These are phyloP conservation scores for Scytalopus superciliaris DNA, from an alignment of 2,113 vertebrate species.

Conservation along the genomic window DNA sequence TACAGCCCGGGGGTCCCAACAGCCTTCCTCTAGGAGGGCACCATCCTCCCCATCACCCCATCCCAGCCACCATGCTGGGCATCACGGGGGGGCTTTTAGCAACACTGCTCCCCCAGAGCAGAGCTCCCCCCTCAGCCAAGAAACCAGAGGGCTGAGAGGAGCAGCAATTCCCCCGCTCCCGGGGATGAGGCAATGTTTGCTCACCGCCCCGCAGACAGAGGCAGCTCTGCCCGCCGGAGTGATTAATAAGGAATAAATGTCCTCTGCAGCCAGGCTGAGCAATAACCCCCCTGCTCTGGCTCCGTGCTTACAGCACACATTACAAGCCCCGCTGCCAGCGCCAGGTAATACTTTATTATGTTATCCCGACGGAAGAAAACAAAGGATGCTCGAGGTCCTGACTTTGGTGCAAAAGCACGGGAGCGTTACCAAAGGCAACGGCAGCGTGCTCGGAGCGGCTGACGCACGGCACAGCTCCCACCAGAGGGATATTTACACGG, in stretches of 20 bases:
- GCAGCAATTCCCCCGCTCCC: too few species aligned
- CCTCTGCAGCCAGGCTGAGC: slow-evolving; percentile 40
- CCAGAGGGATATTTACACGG: slow-evolving; percentile 29
- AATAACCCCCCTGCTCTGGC: neutral
- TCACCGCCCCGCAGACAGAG: neutral
- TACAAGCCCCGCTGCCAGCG: neutral
- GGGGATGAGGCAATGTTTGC: neutral
- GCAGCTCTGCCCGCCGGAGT: neutral
- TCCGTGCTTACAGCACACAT: slow-evolving; percentile 42
- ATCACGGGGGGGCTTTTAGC: neutral
- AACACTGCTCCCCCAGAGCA: neutral
- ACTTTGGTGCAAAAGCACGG: neutral
- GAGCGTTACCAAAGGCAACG: slow-evolving; percentile 46
- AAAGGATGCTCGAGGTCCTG: slow-evolving; percentile 55
- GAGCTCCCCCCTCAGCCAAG: neutral
- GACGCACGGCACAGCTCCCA: slow-evolving; percentile 22
- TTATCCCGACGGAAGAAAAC: slow-evolving; percentile 50
- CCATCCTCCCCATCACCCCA: neutral
- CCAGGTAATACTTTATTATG: slow-evolving; percentile 51
- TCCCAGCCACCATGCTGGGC: fast-evolving
- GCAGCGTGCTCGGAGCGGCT: neutral
- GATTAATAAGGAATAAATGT: slow-evolving; percentile 44
- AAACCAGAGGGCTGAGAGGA: fast-evolving
- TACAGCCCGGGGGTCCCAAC: fast-evolving
- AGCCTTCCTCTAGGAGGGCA: neutral